Conservation (phyloP, 2,888 invertebrate species). For the Polia nebulosa region DNA sequence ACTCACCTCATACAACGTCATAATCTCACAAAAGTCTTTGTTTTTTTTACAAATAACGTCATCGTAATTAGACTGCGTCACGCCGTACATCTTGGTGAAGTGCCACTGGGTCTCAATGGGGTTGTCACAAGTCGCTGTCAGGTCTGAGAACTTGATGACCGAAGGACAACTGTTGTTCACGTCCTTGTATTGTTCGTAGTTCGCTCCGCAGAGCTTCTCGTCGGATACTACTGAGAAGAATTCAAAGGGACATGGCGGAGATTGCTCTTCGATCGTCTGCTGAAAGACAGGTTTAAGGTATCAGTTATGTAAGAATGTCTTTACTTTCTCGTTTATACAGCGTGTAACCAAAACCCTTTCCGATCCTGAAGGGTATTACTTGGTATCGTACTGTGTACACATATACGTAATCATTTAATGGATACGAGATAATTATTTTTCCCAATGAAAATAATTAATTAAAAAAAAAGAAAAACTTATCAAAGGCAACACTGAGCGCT, state of each 20-base stretch:
- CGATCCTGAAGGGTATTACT: too few relatives aligned
- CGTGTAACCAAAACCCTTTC: too few relatives aligned
- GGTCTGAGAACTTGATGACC: conserved; percentile 66
- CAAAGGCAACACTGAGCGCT: too few relatives aligned
- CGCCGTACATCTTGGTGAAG: conserved; percentile 67
- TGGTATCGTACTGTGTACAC: too few relatives aligned
- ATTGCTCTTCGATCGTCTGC: conserved; percentile 78
- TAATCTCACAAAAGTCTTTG: conserved; percentile 75
- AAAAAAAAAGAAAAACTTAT: too few relatives aligned
- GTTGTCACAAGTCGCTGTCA: conserved; percentile 75
- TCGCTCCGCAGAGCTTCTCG: conserved; percentile 69
- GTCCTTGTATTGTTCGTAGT: conserved; percentile 65
- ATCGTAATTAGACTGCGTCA: conserved; percentile 61
- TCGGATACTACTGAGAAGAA: conserved; percentile 72
- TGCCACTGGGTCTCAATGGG: conserved; percentile 77
- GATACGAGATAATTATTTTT: too few relatives aligned
- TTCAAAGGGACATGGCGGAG: conserved; percentile 79
- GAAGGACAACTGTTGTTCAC: conserved; percentile 65
- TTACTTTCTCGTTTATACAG: too few relatives aligned
- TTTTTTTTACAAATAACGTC: conserved; percentile 73
- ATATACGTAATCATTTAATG: too few relatives aligned
- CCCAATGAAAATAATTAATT: too few relatives aligned
- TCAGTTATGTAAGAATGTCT: conserved; percentile 19
- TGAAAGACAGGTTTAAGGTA: conserved; percentile 27
- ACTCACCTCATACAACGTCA: conserved; percentile 77